Conservation (phyloP, 92 coral and sea anemone genomes). For the Muricea muricata region DNA sequence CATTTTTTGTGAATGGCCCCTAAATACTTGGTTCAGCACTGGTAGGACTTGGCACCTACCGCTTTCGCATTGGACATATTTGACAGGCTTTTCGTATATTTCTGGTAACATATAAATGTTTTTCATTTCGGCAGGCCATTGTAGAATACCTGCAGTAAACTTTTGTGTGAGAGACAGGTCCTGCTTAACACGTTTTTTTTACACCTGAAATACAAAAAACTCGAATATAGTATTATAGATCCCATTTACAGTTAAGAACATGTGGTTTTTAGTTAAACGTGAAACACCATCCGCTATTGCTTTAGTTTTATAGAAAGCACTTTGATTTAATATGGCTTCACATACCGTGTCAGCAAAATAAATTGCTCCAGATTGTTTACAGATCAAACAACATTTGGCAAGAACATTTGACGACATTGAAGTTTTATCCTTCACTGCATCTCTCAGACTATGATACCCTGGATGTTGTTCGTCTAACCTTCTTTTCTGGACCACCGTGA, state of each 20-base stretch:
- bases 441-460: background rate
- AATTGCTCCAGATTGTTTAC: background rate
- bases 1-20: conserved; percentile 24
- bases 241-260: too few species aligned
- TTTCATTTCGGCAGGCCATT: background rate
- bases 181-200: conserved; percentile 13
- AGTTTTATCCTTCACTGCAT: background rate
- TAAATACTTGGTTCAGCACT: too few species aligned
- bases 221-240: too few species aligned
- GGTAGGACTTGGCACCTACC: background rate
- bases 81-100: background rate
- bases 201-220: background rate
- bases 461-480: background rate
- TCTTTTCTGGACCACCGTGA: background rate
- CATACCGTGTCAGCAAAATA: background rate
- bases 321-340: too few species aligned
- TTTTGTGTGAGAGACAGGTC: background rate
- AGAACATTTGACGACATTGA: background rate
- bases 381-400: background rate
- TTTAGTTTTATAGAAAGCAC: too few species aligned
- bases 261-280: too few species aligned
- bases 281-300: too few species aligned
- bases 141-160: background rate
- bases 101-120: conserved; percentile 5
- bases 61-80: background rate